These are phyloP conservation scores for Hanleya hanleyi DNA, from an alignment of 2,888 invertebrate species.

Conservation along the genomic window DNA sequence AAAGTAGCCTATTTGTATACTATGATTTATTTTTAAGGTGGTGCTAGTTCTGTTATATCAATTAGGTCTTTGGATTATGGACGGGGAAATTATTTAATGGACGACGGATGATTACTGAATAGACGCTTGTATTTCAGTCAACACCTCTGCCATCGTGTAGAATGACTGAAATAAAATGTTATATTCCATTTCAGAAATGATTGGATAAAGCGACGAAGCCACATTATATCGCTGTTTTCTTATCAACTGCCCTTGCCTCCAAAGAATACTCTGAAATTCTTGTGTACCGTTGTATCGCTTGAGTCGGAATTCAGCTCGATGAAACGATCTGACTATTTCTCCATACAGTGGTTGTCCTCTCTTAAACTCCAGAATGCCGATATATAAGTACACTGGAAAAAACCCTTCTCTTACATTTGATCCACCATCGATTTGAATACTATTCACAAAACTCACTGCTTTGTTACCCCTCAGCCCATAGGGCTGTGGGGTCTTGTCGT, in stretches of 20 bases:
- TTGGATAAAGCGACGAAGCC: conserved; percentile 21
- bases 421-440: too few species aligned
- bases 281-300: not conserved
- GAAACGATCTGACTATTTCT: not conserved
- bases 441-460: too few species aligned
- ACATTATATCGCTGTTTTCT: conserved; percentile 3
- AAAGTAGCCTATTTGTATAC: too few species aligned
- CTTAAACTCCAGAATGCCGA: not conserved
- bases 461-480: too few species aligned
- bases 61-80: too few species aligned
- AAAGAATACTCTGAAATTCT: not conserved
- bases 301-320: not conserved
- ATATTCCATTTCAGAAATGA: conserved; percentile 23
- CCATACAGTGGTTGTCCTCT: not conserved
- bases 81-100: too few species aligned
- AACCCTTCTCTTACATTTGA: too few species aligned
- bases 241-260: not conserved
- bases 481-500: too few species aligned
- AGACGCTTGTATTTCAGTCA: too few species aligned
- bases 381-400: not conserved
- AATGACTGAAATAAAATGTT: conserved; percentile 31
- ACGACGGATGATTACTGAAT: too few species aligned
- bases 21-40: too few species aligned
- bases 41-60: too few species aligned
- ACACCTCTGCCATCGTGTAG: conserved; percentile 31